These are phyloP conservation scores for Drosophila dives DNA, from an alignment of 2,888 invertebrate species.

Conservation along the genomic window DNA sequence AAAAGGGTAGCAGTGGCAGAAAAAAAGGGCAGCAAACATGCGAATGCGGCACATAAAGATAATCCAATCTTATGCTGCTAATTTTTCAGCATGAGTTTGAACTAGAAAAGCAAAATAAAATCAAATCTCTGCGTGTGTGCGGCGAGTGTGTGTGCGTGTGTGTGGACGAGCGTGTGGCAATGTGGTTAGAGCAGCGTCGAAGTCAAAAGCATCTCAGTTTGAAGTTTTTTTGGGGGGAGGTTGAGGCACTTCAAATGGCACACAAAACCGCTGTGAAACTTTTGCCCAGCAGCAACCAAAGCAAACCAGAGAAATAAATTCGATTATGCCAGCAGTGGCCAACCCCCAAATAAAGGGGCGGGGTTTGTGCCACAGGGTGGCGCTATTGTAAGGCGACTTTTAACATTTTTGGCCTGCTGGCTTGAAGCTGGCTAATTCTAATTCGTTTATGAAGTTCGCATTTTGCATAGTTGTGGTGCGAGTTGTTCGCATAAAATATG, in stretches of 20 bases:
- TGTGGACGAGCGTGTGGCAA: slow-evolving; percentile 74
- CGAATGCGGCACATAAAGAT: slow-evolving; percentile 65
- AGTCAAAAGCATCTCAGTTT: slow-evolving; percentile 18
- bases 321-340: slow-evolving; percentile 65
- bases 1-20: slow-evolving; percentile 45
- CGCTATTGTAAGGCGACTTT: slow-evolving; percentile 36
- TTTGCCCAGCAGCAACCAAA: slow-evolving; percentile 45
- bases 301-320: slow-evolving; percentile 71
- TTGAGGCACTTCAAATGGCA: slow-evolving; percentile 24
- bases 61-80: slow-evolving; percentile 82
- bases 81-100: slow-evolving; percentile 70
- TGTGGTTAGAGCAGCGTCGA: slow-evolving; percentile 62
- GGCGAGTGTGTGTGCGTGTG: slow-evolving; percentile 34
- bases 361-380: slow-evolving; percentile 44
- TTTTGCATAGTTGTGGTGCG: slow-evolving; percentile 65
- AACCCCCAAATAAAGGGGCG: slow-evolving; percentile 11
- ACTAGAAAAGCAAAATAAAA: slow-evolving; percentile 59
- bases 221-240: slow-evolving; percentile 3
- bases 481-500: slow-evolving; percentile 67
- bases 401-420: slow-evolving; percentile 16
- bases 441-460: slow-evolving; percentile 69
- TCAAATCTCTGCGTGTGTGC: slow-evolving; percentile 57
- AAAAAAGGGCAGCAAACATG: slow-evolving; percentile 38
- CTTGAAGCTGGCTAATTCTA: slow-evolving; percentile 65
- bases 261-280: slow-evolving; percentile 69